These are phyloP conservation scores for Lycopodina hypogea DNA, from an alignment of 37 sponge, comb jelly and placozoan species.

Conservation along the genomic window DNA sequence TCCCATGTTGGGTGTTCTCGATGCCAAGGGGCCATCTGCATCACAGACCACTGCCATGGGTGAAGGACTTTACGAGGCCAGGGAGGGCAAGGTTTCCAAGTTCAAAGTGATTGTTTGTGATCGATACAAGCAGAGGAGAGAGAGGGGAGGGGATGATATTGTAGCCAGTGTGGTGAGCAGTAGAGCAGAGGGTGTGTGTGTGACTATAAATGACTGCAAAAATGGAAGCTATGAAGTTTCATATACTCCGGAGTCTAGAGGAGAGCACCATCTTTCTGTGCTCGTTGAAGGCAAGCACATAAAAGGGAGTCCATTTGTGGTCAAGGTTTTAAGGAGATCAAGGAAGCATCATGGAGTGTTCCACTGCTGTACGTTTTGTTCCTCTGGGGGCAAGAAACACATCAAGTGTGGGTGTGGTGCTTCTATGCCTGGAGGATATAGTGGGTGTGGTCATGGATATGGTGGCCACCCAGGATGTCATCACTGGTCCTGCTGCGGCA, in stretches of 20 bases:
- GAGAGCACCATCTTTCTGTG: constrained; percentile 57
- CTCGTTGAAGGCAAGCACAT: constrained; percentile 51
- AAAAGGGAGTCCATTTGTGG: constrained; percentile 64
- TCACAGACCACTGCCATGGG: constrained; percentile 26
- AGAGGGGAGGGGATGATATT: constrained; percentile 58
- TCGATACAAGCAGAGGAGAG: constrained; percentile 43
- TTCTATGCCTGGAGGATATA: constrained; percentile 71
- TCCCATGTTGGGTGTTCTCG: constrained; percentile 55
- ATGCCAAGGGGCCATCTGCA: constrained; percentile 52
- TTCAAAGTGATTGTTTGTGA: constrained; percentile 47
- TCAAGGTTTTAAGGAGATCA: constrained; percentile 23
- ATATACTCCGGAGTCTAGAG: constrained; percentile 40
- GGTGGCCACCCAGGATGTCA: constrained; percentile 61
- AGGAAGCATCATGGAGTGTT: constrained; percentile 53
- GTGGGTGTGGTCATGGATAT: constrained; percentile 83
- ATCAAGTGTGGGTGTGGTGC: constrained; percentile 76
- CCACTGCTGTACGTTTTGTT: constrained; percentile 78
- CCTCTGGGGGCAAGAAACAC: constrained; percentile 57
- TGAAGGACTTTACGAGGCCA: constrained; percentile 34
- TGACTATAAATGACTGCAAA: constrained; percentile 27
- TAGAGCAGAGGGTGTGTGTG: neutral
- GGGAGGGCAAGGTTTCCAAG: constrained; percentile 9
- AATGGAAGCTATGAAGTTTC: constrained; percentile 44
- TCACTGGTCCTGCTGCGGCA: constrained; percentile 83
- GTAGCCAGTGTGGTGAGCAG: constrained; percentile 17